A percentile compares a stretch with the other conserved stretches of the same genome.
Conservation (phyloP, 2,113 vertebrate species). For the Paraplagusia blochii region DNA sequence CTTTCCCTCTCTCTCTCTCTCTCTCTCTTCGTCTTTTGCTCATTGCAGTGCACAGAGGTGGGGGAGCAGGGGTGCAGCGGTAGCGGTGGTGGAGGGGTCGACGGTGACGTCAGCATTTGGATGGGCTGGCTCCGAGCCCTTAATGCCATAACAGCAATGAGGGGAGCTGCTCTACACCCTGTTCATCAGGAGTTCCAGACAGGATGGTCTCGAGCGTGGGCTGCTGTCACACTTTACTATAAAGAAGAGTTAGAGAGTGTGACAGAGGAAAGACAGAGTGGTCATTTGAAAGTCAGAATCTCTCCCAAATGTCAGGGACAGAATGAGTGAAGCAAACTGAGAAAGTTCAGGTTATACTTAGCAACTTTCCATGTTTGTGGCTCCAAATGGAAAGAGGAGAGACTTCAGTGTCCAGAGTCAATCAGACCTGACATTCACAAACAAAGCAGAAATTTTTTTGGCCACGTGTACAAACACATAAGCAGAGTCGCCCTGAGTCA, state of each 20-base stretch:
- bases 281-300: slow-evolving; percentile 33
- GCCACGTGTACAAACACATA: slow-evolving; percentile 25
- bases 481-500: no score
- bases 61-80: slow-evolving; percentile 10
- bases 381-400: slow-evolving; percentile 34
- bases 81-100: slow-evolving; percentile 15
- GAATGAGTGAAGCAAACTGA: slow-evolving; percentile 29
- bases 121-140: slow-evolving; percentile 71
- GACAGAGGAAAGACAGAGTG: slow-evolving; percentile 15
- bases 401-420: slow-evolving; percentile 36
- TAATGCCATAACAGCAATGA: slow-evolving; percentile 71
- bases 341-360: slow-evolving; percentile 54
- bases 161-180: slow-evolving; percentile 55
- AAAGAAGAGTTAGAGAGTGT: neutral
- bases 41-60: slow-evolving; percentile 59
- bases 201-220: slow-evolving; percentile 35
- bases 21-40: slow-evolving; percentile 32
- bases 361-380: slow-evolving; percentile 36
- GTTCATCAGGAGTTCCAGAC: slow-evolving; percentile 54
- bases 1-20: slow-evolving; percentile 43
- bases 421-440: slow-evolving; percentile 46
- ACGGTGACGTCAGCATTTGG: slow-evolving; percentile 76
- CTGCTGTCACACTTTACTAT: slow-evolving; percentile 54
- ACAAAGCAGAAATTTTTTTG: slow-evolving; percentile 27
- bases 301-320: slow-evolving; percentile 45